Evolutionary conservation across 2,113 vertebrate genomes (phyloP).

Genomic region (Propithecus coquereli): DNA sequence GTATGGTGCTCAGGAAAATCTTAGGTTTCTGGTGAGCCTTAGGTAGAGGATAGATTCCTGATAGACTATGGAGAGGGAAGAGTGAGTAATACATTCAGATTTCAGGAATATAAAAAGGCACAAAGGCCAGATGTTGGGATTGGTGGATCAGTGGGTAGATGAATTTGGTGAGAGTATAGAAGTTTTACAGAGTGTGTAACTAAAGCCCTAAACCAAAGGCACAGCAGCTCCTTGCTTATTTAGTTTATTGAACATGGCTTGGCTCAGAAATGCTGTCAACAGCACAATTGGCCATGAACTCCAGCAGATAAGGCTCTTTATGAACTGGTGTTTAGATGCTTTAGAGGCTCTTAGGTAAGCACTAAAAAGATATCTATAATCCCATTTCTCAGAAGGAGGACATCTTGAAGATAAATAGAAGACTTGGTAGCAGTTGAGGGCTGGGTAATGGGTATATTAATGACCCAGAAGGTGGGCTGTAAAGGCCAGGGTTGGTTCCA

Average conservation of each 20-base stretch:
- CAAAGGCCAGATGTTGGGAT: neutral
- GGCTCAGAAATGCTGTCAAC: neutral
- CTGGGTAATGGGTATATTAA: neutral
- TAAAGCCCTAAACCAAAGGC: neutral
- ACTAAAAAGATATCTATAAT: neutral
- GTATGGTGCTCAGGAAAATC: neutral
- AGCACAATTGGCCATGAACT: neutral
- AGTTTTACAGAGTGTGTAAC: neutral
- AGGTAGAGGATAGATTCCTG: neutral
- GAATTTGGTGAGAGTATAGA: neutral
- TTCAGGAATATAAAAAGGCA: neutral
- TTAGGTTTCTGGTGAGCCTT: neutral
- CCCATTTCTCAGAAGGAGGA: neutral
- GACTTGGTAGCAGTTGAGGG: neutral
- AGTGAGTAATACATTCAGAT: neutral
- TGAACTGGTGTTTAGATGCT: neutral
- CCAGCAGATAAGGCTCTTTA: neutral
- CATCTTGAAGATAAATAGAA: neutral
- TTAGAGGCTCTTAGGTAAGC: neutral
- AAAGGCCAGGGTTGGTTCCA: neutral
- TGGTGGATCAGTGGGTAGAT: neutral
- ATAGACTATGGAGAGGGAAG: neutral
- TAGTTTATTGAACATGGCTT: neutral
- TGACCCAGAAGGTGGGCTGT: neutral
- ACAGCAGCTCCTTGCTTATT: neutral